phyloP scores from a whole-genome alignment of 2,113 vertebrate genomes.

The Atractosteus spatula region DNA sequence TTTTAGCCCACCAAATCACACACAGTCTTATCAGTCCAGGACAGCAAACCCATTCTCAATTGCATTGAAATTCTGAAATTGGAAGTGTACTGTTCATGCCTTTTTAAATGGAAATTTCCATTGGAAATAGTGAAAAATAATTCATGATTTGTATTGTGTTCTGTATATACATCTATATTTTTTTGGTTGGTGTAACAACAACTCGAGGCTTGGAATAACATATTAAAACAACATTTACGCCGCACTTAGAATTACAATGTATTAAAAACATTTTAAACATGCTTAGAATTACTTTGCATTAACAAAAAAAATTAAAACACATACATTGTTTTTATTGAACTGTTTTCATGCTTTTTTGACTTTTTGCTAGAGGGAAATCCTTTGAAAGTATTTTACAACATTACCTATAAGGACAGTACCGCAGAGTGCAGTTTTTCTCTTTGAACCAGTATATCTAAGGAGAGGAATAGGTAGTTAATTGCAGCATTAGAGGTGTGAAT shows the following conservation, averaged over 20 bases:
- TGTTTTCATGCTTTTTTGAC: conserved; percentile 46
- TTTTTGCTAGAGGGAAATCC: conserved; percentile 48
- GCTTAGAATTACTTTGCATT: too few relatives aligned
- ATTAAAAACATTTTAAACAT: too few relatives aligned
- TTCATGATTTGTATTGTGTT: conserved; percentile 55
- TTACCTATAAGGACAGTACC: conserved; percentile 39
- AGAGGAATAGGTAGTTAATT: conserved; percentile 52
- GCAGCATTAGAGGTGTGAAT: conserved; percentile 43
- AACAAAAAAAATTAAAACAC: too few relatives aligned
- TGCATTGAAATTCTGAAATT: conserved; percentile 67
- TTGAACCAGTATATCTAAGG: conserved; percentile 45
- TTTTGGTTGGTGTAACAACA: conserved; percentile 48
- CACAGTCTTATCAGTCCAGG: conserved; percentile 66
- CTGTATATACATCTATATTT: conserved; percentile 50
- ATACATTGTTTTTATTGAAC: conserved; percentile 33
- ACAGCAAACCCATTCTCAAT: conserved; percentile 61
- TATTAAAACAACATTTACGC: too few relatives aligned
- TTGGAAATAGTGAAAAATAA: conserved; percentile 25
- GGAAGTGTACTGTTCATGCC: conserved; percentile 45
- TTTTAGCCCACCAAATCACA: conserved; percentile 43
- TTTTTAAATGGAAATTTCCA: conserved; percentile 66
- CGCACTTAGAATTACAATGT: too few relatives aligned
- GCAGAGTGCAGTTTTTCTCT: not conserved
- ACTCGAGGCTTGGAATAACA: conserved; percentile 37
- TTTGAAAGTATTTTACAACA: conserved; percentile 50